Evolutionary conservation across 2,797 vertebrate genomes (phyloP).

Genomic region (Acrossocheilus wenchowensis): DNA sequence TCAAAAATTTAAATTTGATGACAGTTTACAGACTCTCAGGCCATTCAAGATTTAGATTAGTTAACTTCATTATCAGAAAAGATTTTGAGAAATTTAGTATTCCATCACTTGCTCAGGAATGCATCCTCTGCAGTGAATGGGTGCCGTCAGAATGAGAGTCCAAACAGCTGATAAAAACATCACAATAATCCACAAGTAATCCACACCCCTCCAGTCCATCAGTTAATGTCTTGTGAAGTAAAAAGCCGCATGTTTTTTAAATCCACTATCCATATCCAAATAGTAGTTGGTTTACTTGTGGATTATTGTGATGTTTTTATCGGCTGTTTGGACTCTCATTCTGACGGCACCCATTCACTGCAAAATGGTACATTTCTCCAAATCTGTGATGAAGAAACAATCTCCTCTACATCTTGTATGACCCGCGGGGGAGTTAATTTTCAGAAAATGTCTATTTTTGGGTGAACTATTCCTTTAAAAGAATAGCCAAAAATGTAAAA

Average conservation of each 20-base stretch:
- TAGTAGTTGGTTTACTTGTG: not conserved
- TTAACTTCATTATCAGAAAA: not conserved
- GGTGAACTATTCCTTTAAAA: not conserved
- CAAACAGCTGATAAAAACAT: not conserved
- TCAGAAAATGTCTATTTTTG: not conserved
- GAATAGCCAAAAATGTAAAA: not conserved
- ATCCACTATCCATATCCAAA: not conserved
- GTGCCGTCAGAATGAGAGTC: not conserved
- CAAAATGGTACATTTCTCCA: not conserved
- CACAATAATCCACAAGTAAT: not conserved
- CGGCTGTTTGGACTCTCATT: not conserved
- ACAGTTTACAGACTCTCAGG: not conserved
- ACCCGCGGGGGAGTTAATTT: not conserved
- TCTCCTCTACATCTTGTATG: not conserved
- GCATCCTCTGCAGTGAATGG: not conserved
- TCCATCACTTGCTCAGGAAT: not conserved
- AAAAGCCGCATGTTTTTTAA: not conserved
- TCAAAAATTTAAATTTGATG: not conserved
- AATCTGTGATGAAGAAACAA: not conserved
- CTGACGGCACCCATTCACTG: not conserved
- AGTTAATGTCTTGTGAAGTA: not conserved
- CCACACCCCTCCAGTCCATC: not conserved
- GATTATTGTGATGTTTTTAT: not conserved
- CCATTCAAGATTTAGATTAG: not conserved
- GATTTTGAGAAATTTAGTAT: not conserved